phyloP scores from a whole-genome alignment of 2,888 invertebrate genomes.

The Neoitamus cyanurus region DNA sequence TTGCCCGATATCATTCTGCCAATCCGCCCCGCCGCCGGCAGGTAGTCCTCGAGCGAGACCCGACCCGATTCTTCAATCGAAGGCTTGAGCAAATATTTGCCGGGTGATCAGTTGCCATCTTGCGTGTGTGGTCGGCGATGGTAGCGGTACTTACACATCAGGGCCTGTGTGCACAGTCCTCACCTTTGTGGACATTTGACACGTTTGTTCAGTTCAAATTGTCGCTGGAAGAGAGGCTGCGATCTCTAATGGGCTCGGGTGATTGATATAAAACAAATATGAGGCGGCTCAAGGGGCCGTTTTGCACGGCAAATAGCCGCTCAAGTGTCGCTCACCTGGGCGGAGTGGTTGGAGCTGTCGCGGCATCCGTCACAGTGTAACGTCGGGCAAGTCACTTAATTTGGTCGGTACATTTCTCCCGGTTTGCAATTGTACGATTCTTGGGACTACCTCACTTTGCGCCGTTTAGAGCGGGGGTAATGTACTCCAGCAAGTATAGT shows the following conservation, averaged over 20 bases:
- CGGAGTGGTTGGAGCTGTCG: background rate
- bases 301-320: background rate
- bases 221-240: background rate
- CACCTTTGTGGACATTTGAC: constrained; percentile 11
- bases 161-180: background rate
- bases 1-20: background rate
- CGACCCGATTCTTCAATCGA: background rate
- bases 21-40: background rate
- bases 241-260: background rate
- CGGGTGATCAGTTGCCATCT: background rate
- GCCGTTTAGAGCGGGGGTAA: background rate
- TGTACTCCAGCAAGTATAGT: background rate
- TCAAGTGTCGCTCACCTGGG: background rate
- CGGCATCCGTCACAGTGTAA: no score
- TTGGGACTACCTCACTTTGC: background rate
- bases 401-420: background rate
- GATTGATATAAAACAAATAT: background rate
- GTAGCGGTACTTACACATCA: background rate
- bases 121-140: background rate
- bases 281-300: background rate
- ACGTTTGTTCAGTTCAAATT: constrained; percentile 22
- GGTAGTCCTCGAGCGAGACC: background rate
- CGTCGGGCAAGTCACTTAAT: background rate
- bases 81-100: background rate
- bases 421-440: background rate